A percentile compares a stretch with the other conserved stretches of the same genome.
These are phyloP conservation scores for Canis aureus DNA, from an alignment of 2,113 vertebrate species.

Conservation along the genomic window DNA sequence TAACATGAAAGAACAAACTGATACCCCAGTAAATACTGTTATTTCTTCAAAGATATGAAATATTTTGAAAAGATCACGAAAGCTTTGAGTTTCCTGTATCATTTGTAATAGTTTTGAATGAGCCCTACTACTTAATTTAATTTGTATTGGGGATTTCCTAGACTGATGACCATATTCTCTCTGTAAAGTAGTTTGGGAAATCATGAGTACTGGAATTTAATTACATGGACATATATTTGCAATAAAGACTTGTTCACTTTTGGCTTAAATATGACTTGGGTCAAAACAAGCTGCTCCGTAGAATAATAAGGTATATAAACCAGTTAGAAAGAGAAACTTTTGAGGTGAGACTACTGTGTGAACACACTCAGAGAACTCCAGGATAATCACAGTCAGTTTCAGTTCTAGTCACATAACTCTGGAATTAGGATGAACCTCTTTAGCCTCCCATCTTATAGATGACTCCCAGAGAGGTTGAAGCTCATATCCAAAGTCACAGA, in stretches of 20 bases:
- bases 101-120: conserved; percentile 57
- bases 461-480: background rate
- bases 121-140: conserved; percentile 51
- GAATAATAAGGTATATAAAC: conserved; percentile 53
- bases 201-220: conserved; percentile 62
- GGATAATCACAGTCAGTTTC: background rate
- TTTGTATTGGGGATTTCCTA: conserved; percentile 58
- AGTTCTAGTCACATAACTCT: background rate
- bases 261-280: background rate
- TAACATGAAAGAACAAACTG: conserved; percentile 48
- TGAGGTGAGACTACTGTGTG: background rate
- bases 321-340: background rate
- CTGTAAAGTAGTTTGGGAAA: conserved; percentile 65
- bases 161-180: conserved; percentile 1
- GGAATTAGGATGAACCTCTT: background rate
- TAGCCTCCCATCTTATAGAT: background rate
- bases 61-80: conserved; percentile 61
- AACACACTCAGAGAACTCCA: background rate
- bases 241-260: conserved; percentile 54
- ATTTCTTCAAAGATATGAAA: conserved; percentile 62
- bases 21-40: conserved; percentile 48
- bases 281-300: conserved; percentile 60
- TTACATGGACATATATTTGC: conserved; percentile 62
- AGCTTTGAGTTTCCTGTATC: conserved; percentile 36
- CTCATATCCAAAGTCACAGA: background rate